phyloP scores from a whole-genome alignment of 2,113 vertebrate genomes.

The Corvus cornix region DNA sequence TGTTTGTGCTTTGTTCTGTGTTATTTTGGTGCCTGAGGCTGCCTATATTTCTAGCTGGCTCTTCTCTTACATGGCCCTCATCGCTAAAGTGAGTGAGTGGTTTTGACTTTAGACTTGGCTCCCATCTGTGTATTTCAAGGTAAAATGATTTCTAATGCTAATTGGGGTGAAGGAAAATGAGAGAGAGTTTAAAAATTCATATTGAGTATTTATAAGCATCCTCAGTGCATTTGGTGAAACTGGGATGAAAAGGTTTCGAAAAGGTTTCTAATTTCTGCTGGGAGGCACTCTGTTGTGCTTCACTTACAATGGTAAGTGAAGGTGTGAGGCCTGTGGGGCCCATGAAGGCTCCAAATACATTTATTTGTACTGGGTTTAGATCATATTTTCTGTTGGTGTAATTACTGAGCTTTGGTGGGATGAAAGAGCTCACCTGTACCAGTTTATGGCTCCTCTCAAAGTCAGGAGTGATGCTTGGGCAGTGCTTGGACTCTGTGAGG shows the following conservation, averaged over 20 bases:
- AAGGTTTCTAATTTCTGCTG: constrained; percentile 45
- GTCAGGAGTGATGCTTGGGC: not conserved
- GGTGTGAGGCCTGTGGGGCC: not conserved
- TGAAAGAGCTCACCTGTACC: not conserved
- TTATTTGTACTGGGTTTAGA: not conserved
- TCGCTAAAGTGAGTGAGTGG: not conserved
- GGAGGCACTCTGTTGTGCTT: not conserved
- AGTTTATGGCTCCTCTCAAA: not conserved
- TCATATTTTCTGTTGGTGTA: not conserved
- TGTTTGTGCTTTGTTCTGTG: not conserved
- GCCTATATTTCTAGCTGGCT: not conserved
- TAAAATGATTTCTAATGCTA: constrained; percentile 33
- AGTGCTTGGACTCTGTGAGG: not conserved
- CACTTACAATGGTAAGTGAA: not conserved
- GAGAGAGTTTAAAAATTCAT: constrained; percentile 24
- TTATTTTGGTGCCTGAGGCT: not conserved
- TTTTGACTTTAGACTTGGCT: constrained; percentile 29
- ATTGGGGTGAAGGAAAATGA: not conserved
- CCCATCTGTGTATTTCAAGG: constrained; percentile 30
- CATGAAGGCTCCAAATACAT: not conserved
- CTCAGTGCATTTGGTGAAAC: constrained; percentile 8
- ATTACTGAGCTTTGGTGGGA: not conserved
- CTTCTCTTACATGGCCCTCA: not conserved
- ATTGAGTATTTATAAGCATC: constrained; percentile 49
- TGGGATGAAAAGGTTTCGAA: constrained; percentile 36